These are phyloP conservation scores for Cyclargus thomasi DNA, from an alignment of 1,140 invertebrate species.

Conservation along the genomic window DNA sequence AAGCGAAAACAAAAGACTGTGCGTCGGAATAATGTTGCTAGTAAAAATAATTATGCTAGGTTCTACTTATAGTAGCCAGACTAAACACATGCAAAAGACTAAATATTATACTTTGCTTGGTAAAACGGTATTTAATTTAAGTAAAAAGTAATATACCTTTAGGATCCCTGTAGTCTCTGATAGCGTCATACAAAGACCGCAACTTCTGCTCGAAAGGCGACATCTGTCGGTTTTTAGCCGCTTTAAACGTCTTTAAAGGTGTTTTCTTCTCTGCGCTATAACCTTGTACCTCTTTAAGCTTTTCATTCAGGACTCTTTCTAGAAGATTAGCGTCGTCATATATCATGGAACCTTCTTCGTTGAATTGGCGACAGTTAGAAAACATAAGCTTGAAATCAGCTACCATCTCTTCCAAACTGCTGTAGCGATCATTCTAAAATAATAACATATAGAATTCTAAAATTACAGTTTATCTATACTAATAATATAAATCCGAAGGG, in stretches of 20 bases:
- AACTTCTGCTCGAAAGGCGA: conserved; percentile 84
- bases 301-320: conserved; percentile 89
- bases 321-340: conserved; percentile 95
- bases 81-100: too few species aligned
- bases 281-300: conserved; percentile 82
- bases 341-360: conserved; percentile 96
- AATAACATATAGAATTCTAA: conserved; percentile 18
- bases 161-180: conserved; percentile 91
- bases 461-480: too few species aligned
- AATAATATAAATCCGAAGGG: too few species aligned
- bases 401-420: conserved; percentile 77
- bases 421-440: conserved; percentile 77
- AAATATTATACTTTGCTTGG: too few species aligned
- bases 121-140: too few species aligned
- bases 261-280: conserved; percentile 42
- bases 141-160: conserved; percentile 76
- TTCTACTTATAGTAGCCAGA: too few species aligned
- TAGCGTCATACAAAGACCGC: conserved; percentile 91
- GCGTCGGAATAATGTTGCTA: too few species aligned
- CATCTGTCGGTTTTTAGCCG: conserved; percentile 51
- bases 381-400: conserved; percentile 91
- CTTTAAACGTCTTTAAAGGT: conserved; percentile 44
- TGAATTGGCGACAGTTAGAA: conserved; percentile 95
- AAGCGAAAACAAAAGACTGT: too few species aligned
- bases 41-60: too few species aligned